phyloP scores from a whole-genome alignment of 2,888 invertebrate species.

The Luffia ferchaultella region DNA sequence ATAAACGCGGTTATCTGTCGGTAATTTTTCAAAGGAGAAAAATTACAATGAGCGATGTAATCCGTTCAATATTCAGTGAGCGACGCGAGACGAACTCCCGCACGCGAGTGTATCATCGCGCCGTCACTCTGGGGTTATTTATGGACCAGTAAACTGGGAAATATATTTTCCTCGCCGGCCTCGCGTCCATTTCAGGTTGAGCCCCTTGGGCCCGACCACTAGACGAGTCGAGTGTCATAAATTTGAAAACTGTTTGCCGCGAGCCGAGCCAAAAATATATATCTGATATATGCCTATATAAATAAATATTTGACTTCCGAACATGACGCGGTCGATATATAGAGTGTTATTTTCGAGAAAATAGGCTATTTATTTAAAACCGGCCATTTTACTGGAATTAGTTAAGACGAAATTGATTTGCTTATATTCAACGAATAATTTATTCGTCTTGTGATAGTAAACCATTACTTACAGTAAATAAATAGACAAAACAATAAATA shows the following conservation, averaged over 20 bases:
- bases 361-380: too few relatives aligned
- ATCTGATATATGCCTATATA: too few relatives aligned
- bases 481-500: too few relatives aligned
- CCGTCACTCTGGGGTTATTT: slow-evolving; percentile 63
- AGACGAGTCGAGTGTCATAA: slow-evolving; percentile 63
- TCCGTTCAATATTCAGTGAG: slow-evolving; percentile 19
- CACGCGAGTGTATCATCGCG: slow-evolving; percentile 56
- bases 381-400: too few relatives aligned
- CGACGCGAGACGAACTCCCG: slow-evolving; percentile 6
- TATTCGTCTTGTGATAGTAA: too few relatives aligned
- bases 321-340: slow-evolving; percentile 1
- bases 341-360: too few relatives aligned
- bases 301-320: slow-evolving; percentile 47
- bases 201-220: slow-evolving; percentile 57
- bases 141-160: slow-evolving; percentile 64
- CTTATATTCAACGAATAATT: too few relatives aligned
- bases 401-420: too few relatives aligned
- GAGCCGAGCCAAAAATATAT: slow-evolving; percentile 42
- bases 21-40: slow-evolving; percentile 13
- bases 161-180: slow-evolving; percentile 60
- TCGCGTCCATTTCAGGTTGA: slow-evolving; percentile 62
- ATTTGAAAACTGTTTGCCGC: slow-evolving; percentile 57
- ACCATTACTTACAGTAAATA: too few relatives aligned
- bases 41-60: slow-evolving; percentile 27
- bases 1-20: too few relatives aligned